Evolutionary conservation across 2,797 vertebrate species (phyloP), one percentile per base, ranked within the genome.

Genomic region (Acanthiza pusilla): DNA sequence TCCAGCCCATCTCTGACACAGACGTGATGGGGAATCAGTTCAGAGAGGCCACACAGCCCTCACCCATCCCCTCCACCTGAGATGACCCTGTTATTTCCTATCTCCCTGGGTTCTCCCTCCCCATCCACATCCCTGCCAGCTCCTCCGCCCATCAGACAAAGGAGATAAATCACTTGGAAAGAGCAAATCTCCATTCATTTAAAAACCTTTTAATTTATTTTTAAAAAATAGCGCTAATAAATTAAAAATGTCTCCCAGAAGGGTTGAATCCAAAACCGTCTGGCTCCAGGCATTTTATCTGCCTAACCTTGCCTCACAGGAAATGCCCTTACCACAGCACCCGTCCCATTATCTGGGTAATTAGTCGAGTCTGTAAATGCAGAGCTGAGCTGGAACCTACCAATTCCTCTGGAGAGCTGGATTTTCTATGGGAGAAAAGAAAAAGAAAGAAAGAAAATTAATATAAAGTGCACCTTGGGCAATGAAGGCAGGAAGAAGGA

Each of bases 281-380:
- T 85, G 85, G 87, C 96, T 96, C 40, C 87, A 50, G 95, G 96
- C 76, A 0, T 14, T 93, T 67, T 83, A 78, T 96, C 87, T 96
- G 96, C 79, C 94, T 88, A 94, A 93, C 95, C 92, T 95, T 91
- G 92, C 91, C 91, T 73, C 85, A 84, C 85, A 97, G 95, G 95
- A 96, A 94, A 62, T 86, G 92, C 66, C 85, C 91, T 92, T 58
- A 93, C 96, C 95, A 55, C 95, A 96, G 92, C 60, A 78, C 58
- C 60, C 65, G 22, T 36, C 68, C 87, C 74, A 94, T 93, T 93
- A 92, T 55, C 89, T 0, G 15, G 76, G 76, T 96, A 96, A 96
- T 97, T 96, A 96, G 91, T 42, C 1, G 0, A 92, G 89, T 89
- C 82, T 92, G 87, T 45, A 93, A 94, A 96, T 4, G 91, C n/a